A percentile compares a stretch with the other conserved stretches of the same genome.
Evolutionary conservation across 2,888 invertebrate species (phyloP).

Genomic region (Brachyopa scutellaris): DNA sequence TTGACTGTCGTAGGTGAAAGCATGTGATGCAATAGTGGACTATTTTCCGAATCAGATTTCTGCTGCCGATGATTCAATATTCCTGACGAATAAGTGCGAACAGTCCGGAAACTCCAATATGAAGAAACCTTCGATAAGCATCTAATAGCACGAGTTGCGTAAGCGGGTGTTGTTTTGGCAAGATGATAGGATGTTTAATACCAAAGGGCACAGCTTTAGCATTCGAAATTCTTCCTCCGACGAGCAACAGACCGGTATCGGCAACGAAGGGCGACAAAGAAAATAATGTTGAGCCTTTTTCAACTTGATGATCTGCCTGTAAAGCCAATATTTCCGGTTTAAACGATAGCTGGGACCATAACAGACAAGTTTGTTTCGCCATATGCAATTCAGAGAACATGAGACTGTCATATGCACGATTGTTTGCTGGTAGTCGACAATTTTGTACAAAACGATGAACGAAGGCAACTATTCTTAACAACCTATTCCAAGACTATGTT

Average conservation of each 20-base stretch:
- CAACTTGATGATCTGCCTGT: background rate
- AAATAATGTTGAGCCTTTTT: background rate
- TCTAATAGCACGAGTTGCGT: slow-evolving; percentile 2
- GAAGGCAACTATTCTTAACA: background rate
- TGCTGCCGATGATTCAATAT: slow-evolving; percentile 46
- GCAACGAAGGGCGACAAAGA: slow-evolving; percentile 12
- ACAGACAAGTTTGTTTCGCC: background rate
- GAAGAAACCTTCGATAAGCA: slow-evolving; percentile 13
- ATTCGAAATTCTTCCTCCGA: slow-evolving; percentile 3
- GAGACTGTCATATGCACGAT: background rate
- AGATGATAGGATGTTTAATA: slow-evolving; percentile 39
- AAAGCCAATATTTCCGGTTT: background rate
- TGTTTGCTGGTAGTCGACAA: background rate
- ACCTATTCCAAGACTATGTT: background rate
- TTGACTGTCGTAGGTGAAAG: slow-evolving; percentile 27
- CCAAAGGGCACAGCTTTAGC: background rate
- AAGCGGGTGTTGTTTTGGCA: slow-evolving; percentile 22
- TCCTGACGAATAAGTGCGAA: slow-evolving; percentile 27
- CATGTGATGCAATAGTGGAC: slow-evolving; percentile 44
- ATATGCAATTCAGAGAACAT: background rate
- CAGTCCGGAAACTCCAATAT: slow-evolving; percentile 20
- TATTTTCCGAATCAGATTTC: slow-evolving; percentile 39
- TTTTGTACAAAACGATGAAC: background rate
- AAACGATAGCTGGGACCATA: background rate
- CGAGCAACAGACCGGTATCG: slow-evolving; percentile 3